Evolutionary conservation across 2,113 vertebrate species (phyloP), one percentile per base, ranked within the genome.

Genomic region (Synchiropus splendidus): DNA sequence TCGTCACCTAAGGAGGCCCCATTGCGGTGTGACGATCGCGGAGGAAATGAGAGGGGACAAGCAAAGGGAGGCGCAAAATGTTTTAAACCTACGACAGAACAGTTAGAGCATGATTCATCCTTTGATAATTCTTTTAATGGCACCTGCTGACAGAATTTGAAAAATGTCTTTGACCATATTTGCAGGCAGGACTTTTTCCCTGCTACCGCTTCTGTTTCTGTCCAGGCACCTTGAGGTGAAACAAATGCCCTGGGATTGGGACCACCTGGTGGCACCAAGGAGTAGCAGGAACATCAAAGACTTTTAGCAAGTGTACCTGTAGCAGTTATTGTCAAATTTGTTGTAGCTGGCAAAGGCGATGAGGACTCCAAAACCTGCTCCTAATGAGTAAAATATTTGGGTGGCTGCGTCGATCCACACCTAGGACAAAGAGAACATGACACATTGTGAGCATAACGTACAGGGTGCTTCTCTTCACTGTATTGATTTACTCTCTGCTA

Each of bases 331-430:
- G 83, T 96, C 89, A 67, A 97, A 97, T 71, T 98, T 96, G 71
- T 99, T 99, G 74, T 99, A 99, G 79, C 95, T 99, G 65, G 94
- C 90, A 83, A 96, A 99, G 3, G 95, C 95, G 63, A 98, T 97
- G 56, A 97, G 78, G 52, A 99, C 95, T 0, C 95, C 95, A 67
- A 99, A 99, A 9, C 95, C 95, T 5, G 94, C 95, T 54, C 95
- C 95, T 49, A 99, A 70, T 11, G 95, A 99, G 74, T 94, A 99
- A 72, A 98, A 99, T 68, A 99, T 99, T 81, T 99, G 95, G 9
- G 92, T 97, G 31, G 94, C 94, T 41, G 95, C 95, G 71, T 99
- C 95, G 50, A 95, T 99, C 95, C 95, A 99, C 2, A 99, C 95
- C 95, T 99, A 72, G 0, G 53, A 1, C 39, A 47, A 15, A 5